A percentile compares a stretch with the other conserved stretches of the same genome.
Conservation (phyloP, 2,888 invertebrate genomes). For the Synanthedon tipuliformis region DNA sequence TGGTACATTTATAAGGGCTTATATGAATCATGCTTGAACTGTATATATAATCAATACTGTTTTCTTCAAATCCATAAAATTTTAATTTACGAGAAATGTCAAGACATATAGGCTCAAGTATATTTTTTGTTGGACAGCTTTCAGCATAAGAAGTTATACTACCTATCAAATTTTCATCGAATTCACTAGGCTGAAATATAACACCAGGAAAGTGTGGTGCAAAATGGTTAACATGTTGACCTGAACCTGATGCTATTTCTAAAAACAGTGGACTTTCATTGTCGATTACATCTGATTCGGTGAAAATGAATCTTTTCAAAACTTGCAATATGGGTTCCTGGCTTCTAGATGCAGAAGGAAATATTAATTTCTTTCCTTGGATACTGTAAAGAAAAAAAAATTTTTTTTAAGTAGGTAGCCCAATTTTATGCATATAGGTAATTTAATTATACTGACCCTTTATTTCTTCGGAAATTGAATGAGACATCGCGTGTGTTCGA, state of each 20-base stretch:
- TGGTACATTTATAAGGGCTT: constrained; percentile 78
- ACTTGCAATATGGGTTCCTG: constrained; percentile 79
- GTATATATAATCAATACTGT: constrained; percentile 79
- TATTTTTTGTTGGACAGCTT: constrained; percentile 72
- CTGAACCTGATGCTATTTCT: constrained; percentile 85
- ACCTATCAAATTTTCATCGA: constrained; percentile 71
- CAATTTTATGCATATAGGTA: no score
- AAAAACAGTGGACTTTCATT: constrained; percentile 62
- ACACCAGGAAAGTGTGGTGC: constrained; percentile 80
- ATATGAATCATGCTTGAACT: constrained; percentile 92
- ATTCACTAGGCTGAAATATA: constrained; percentile 85
- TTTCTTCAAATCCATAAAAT: constrained; percentile 46
- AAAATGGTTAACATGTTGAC: constrained; percentile 84
- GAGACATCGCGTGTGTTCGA: constrained; percentile 24
- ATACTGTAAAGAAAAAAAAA: constrained; percentile 28
- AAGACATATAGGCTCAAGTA: constrained; percentile 73
- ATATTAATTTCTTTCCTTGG: constrained; percentile 66
- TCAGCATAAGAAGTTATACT: constrained; percentile 71
- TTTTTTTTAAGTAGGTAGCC: no score
- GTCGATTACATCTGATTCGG: constrained; percentile 42
- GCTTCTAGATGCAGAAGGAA: constrained; percentile 81
- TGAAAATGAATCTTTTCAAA: constrained; percentile 72
- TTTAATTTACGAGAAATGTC: constrained; percentile 72
- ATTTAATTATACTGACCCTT: constrained; percentile 18
- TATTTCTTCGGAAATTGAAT: constrained; percentile 15